Conservation (phyloP, 2,888 invertebrate species). For the Caenorhabditis japonica region DNA sequence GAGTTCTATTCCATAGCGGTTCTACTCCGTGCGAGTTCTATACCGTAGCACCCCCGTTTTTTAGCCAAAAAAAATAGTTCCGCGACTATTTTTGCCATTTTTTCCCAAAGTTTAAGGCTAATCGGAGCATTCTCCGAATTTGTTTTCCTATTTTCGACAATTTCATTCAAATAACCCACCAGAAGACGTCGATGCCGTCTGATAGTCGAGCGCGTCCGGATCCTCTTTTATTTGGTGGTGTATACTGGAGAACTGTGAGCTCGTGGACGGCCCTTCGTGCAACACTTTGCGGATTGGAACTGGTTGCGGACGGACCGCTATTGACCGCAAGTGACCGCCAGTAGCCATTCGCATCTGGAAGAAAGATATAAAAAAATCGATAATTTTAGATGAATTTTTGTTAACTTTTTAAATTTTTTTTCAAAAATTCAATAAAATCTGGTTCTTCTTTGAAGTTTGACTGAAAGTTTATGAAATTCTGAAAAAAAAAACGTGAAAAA, state of each 20-base stretch:
- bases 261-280: slow-evolving; percentile 21
- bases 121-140: too few relatives aligned
- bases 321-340: slow-evolving; percentile 15
- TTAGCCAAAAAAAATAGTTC: too few relatives aligned
- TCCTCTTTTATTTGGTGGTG: slow-evolving; percentile 22
- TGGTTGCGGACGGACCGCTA: slow-evolving; percentile 35
- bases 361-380: background rate
- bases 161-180: too few relatives aligned
- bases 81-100: too few relatives aligned
- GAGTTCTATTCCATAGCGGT: too few relatives aligned
- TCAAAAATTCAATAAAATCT: background rate
- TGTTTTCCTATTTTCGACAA: too few relatives aligned
- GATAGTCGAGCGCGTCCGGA: slow-evolving; percentile 15
- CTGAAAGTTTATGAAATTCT: slow-evolving; percentile 2
- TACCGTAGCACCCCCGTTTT: too few relatives aligned
- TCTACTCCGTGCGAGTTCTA: too few relatives aligned
- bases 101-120: too few relatives aligned
- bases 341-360: slow-evolving; percentile 31
- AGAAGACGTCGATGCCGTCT: slow-evolving; percentile 22
- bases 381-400: slow-evolving; percentile 1
- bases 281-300: slow-evolving; percentile 47
- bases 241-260: background rate
- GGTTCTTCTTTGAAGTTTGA: background rate
- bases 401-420: too few relatives aligned
- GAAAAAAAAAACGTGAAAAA: background rate